These are phyloP conservation scores for Eumaeus atala DNA, from an alignment of 1,140 invertebrate species.

Conservation along the genomic window DNA sequence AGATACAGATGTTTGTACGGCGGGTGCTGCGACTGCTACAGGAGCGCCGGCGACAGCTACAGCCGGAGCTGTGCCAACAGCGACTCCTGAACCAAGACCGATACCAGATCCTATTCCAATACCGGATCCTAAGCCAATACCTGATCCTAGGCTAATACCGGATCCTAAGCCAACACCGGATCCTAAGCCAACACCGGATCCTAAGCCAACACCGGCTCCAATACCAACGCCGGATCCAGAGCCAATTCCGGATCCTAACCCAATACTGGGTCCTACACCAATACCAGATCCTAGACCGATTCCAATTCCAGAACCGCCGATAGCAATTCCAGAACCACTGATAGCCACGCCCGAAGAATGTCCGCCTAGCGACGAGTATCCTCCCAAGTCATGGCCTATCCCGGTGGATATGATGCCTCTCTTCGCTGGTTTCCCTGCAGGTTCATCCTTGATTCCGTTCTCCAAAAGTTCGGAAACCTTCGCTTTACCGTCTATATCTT, in stretches of 20 bases:
- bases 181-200: constrained; percentile 13
- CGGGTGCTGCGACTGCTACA: constrained; percentile 36
- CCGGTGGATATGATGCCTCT: constrained; percentile 41
- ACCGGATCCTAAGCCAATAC: constrained; percentile 22
- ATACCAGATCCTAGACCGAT: constrained; percentile 20
- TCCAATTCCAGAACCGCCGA: constrained; percentile 15
- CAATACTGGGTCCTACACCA: constrained; percentile 22
- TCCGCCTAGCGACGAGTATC: constrained; percentile 17
- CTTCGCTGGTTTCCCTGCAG: constrained; percentile 44
- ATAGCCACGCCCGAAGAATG: neutral
- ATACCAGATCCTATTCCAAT: constrained; percentile 24
- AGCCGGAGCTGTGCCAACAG: constrained; percentile 29
- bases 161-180: constrained; percentile 20
- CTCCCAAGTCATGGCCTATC: constrained; percentile 22
- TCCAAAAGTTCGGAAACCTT: constrained; percentile 54
- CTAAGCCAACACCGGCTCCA: too few species aligned
- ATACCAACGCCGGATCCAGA: constrained; percentile 20
- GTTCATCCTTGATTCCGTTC: constrained; percentile 50
- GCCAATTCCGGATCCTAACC: constrained; percentile 21
- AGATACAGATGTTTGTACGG: constrained; percentile 75
- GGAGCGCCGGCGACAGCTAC: constrained; percentile 49
- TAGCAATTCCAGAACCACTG: constrained; percentile 15
- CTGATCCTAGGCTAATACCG: constrained; percentile 21
- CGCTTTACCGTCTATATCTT: constrained; percentile 44
- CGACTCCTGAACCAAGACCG: constrained; percentile 24